Base-by-base conservation (phyloP, 2,113 vertebrate genomes). In the Ardeotis arabs region DNA sequence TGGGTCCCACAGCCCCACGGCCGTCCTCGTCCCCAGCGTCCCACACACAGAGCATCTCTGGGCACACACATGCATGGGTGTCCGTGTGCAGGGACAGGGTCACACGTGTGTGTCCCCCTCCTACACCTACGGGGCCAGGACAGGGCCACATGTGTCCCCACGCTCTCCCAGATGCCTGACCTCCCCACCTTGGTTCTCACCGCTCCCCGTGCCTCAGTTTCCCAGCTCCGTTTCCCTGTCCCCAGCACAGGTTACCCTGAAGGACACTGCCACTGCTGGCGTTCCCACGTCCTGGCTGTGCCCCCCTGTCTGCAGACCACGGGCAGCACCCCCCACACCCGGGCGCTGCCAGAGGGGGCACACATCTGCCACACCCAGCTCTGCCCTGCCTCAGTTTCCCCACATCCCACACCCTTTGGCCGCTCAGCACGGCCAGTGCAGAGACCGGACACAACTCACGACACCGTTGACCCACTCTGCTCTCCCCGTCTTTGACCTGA, bases 381-480 rank as follows among this genome's bases (percentile, higher is more conserved):
- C 21, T 53, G 47, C 47, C 47, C 21, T 49, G 47, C 47, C 47
- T 49, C 80, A 6, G 64, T 27, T 25, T 28, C 59, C 64, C 80
- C 33, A 16, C 0, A 3, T 3, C 9, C 83, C 33, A 3, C 4
- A 0, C 53, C 24, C 28, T 55, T 23, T 8, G 18, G 6, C 56
- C 49, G 7, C 64, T 22, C 44, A 0, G 2, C 9, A 2, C 17
- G 2, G 1, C 23, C 13, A 1, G 9, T 1, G 44, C 85, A 12
- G 70, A 77, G 86, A 6, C 73, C 23, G 6, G 2, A 22, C 86
- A 6, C 64, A 5, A 11, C 41, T 62, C 64, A 1, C 1, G 19
- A 0, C 84, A 41, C 66, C 1, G 1, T 0, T 7, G 55, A 6
- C 49, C 49, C 31, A 1, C 24, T 10, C 23, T 0, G 5, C 41